A percentile compares a stretch with the other conserved stretches of the same genome.
phyloP scores from a whole-genome alignment of 1,140 invertebrate genomes.

The Agraylea sexmaculata region DNA sequence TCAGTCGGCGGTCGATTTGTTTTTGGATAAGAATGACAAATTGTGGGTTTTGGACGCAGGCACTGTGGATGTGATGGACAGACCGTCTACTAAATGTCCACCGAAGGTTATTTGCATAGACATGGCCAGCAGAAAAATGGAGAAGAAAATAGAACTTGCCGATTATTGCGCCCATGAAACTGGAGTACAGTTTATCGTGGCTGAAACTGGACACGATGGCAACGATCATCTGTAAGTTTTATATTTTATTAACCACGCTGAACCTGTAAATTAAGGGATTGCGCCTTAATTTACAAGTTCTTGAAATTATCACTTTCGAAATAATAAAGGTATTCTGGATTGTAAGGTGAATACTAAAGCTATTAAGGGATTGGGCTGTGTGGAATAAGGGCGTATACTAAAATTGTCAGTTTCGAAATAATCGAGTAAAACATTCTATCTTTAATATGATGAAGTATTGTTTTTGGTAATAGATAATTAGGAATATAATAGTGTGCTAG shows the following conservation, averaged over 20 bases:
- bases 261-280: too few relatives aligned
- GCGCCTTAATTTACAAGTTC: not conserved
- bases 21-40: slow-evolving; percentile 38
- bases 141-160: slow-evolving; percentile 10
- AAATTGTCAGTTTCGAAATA: slow-evolving; percentile 2
- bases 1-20: slow-evolving; percentile 48
- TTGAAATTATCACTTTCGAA: not conserved
- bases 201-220: slow-evolving; percentile 9
- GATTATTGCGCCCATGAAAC: slow-evolving; percentile 2
- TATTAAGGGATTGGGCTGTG: not conserved
- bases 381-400: not conserved
- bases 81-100: slow-evolving; percentile 11
- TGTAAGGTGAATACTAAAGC: not conserved
- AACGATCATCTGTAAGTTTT: slow-evolving; percentile 13
- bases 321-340: slow-evolving; percentile 5
- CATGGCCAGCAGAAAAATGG: slow-evolving; percentile 8
- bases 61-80: slow-evolving; percentile 6
- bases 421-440: not conserved
- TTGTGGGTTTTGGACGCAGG: slow-evolving; percentile 17
- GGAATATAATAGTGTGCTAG: too few relatives aligned
- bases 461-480: too few relatives aligned
- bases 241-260: too few relatives aligned
- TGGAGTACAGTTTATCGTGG: slow-evolving; percentile 15
- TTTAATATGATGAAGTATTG: too few relatives aligned
- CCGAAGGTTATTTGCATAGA: slow-evolving; percentile 14